Percentiles rank a stretch among this genome's conserved stretches.
phyloP scores from a whole-genome alignment of 2,888 invertebrate species.

The Rhabditoides inermis region DNA sequence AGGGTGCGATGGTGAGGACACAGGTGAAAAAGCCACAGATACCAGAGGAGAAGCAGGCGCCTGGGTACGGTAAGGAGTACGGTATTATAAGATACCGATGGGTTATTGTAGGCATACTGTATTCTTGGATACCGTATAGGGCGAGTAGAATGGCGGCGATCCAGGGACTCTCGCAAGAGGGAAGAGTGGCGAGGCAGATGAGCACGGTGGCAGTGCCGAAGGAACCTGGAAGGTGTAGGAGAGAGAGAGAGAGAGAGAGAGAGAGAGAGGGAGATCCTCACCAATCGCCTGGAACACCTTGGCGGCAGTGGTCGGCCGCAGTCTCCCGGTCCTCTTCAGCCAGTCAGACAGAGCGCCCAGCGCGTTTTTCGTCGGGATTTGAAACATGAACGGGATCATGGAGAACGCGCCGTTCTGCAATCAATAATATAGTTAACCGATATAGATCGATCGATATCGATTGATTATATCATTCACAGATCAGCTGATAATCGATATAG shows the following conservation, averaged over 20 bases:
- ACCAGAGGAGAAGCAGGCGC: slow-evolving; percentile 4
- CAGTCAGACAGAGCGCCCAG: background rate
- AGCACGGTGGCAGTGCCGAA: slow-evolving; percentile 2
- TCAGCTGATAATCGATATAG: no score
- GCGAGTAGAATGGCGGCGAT: slow-evolving; percentile 5
- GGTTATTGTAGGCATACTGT: no score
- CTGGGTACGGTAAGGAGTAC: no score
- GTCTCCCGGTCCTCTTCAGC: slow-evolving; percentile 1
- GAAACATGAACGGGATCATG: slow-evolving; percentile 6
- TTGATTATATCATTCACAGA: no score
- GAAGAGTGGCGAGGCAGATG: slow-evolving; percentile 4
- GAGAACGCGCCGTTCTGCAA: slow-evolving; percentile 4
- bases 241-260: background rate
- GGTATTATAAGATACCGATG: no score
- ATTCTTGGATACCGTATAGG: background rate
- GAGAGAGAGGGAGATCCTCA: background rate
- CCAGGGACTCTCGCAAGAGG: slow-evolving; percentile 5
- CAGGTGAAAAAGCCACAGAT: slow-evolving; percentile 8
- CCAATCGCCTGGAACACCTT: background rate
- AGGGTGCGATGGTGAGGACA: slow-evolving; percentile 6
- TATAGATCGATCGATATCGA: no score
- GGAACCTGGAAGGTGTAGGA: background rate
- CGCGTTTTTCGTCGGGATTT: slow-evolving; percentile 2
- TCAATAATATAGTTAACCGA: background rate
- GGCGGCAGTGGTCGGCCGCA: background rate